Percentiles rank a stretch among this genome's conserved stretches.
Conservation (phyloP, 2,113 vertebrate species). For the Leuciscus idus region DNA sequence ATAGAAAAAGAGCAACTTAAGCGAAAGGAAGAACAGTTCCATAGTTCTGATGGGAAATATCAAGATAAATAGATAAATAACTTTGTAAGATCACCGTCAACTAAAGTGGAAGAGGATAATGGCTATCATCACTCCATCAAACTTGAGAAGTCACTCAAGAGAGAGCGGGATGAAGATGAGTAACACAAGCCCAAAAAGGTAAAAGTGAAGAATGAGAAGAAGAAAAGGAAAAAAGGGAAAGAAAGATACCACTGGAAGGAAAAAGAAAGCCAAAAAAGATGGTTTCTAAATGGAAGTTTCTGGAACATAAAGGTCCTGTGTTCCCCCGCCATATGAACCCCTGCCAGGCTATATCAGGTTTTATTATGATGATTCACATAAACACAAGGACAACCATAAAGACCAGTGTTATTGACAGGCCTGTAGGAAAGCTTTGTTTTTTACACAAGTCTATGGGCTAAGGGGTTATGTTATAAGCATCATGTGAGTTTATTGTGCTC, state of each 20-base stretch:
- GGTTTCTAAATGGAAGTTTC: conserved; percentile 96
- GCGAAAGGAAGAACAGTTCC: conserved; percentile 85
- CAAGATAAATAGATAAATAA: conserved; percentile 96
- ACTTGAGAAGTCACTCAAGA: conserved; percentile 85
- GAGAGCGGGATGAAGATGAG: conserved; percentile 87
- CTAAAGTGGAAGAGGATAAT: conserved; percentile 91
- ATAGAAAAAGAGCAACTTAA: conserved; percentile 83
- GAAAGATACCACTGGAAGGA: conserved; percentile 74
- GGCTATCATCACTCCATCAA: conserved; percentile 82
- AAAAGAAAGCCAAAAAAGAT: conserved; percentile 92
- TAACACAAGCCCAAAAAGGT: conserved; percentile 94
- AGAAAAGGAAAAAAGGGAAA: conserved; percentile 93
- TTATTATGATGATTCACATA: conserved; percentile 82
- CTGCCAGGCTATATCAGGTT: conserved; percentile 90
- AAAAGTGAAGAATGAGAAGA: conserved; percentile 91
- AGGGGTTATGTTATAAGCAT: too few relatives aligned
- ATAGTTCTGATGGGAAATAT: conserved; percentile 82
- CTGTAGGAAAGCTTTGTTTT: too few relatives aligned
- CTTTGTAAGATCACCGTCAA: conserved; percentile 86
- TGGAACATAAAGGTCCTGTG: conserved; percentile 96
- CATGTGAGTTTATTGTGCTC: too few relatives aligned
- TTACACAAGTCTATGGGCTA: too few relatives aligned
- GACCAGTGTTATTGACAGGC: too few relatives aligned
- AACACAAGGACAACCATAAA: too few relatives aligned
- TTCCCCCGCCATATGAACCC: conserved; percentile 91